phyloP scores from a whole-genome alignment of 2,797 vertebrate genomes.

The Clarias pachynema region DNA sequence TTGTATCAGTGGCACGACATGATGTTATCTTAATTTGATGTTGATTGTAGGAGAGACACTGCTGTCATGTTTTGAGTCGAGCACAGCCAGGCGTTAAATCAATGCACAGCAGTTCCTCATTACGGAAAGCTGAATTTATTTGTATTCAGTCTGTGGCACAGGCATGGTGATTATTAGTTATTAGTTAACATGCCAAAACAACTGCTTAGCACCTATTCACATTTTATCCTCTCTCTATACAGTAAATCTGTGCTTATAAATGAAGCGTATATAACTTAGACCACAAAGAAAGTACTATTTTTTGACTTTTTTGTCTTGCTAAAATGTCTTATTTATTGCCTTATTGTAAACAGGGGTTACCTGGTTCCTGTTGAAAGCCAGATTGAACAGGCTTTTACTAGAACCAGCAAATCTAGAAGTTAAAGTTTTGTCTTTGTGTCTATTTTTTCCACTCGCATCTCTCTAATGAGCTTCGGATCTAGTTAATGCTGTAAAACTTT shows the following conservation, averaged over 20 bases:
- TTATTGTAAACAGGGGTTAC: slow-evolving; percentile 33
- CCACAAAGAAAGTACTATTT: slow-evolving; percentile 9
- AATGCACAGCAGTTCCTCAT: slow-evolving; percentile 4
- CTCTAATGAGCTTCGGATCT: slow-evolving; percentile 49
- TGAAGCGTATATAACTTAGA: not conserved
- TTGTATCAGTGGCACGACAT: not conserved
- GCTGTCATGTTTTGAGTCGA: not conserved
- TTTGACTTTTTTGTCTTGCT: slow-evolving; percentile 1
- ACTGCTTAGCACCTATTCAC: not conserved
- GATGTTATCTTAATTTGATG: not conserved
- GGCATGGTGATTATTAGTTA: not conserved
- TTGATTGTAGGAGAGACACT: slow-evolving; percentile 5
- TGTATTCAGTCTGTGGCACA: not conserved
- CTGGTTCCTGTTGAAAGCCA: slow-evolving; percentile 24
- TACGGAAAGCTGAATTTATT: slow-evolving; percentile 19
- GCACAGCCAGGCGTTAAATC: slow-evolving; percentile 17
- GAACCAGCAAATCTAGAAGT: slow-evolving; percentile 21
- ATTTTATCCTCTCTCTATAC: not conserved
- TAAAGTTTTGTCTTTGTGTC: slow-evolving; percentile 8
- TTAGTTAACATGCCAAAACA: not conserved
- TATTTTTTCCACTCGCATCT: slow-evolving; percentile 21
- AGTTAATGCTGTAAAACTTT: slow-evolving; percentile 2
- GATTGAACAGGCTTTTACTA: slow-evolving; percentile 6
- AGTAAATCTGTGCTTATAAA: not conserved
- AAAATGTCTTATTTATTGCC: not conserved